Evolutionary conservation across 37 sponge, comb jelly and placozoan genomes (phyloP).

Genomic region (Oopsacas minuta): DNA sequence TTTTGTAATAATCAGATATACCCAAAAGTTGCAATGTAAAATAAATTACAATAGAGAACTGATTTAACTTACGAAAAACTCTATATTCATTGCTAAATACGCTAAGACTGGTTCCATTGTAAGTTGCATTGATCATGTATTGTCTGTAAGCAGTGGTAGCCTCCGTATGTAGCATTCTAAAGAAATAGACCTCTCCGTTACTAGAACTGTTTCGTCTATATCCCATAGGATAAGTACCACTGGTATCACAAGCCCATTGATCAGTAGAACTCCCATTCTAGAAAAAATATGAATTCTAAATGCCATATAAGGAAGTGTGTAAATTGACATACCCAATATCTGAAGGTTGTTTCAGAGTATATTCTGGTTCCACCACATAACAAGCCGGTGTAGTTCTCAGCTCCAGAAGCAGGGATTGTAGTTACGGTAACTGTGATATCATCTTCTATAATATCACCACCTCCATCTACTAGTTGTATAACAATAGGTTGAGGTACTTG

Average conservation of each 20-base stretch:
- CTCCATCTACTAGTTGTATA: constrained; percentile 22
- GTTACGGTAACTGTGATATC: constrained; percentile 30
- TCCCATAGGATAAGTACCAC: constrained; percentile 20
- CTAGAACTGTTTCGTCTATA: constrained; percentile 20
- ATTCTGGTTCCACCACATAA: not conserved
- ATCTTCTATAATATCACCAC: constrained; percentile 16
- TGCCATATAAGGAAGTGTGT: not conserved
- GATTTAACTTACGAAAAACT: constrained; percentile 25
- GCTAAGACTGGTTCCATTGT: constrained; percentile 1
- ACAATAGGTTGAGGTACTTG: constrained; percentile 22
- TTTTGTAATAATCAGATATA: too few relatives aligned
- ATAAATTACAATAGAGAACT: too few relatives aligned
- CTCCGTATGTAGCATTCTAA: constrained; percentile 29
- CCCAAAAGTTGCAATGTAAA: too few relatives aligned
- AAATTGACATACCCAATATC: not conserved
- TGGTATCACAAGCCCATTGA: not conserved
- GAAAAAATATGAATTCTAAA: not conserved
- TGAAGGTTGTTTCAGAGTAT: not conserved
- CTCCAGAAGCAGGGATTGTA: constrained; percentile 21
- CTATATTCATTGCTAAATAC: constrained; percentile 14
- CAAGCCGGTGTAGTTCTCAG: not conserved
- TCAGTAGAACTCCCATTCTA: not conserved
- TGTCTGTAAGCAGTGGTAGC: not conserved
- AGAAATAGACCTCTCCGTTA: constrained; percentile 37
- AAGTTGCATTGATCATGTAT: constrained; percentile 20